phyloP scores from a whole-genome alignment of 2,113 vertebrate species.

The Pollimyrus isidori region DNA sequence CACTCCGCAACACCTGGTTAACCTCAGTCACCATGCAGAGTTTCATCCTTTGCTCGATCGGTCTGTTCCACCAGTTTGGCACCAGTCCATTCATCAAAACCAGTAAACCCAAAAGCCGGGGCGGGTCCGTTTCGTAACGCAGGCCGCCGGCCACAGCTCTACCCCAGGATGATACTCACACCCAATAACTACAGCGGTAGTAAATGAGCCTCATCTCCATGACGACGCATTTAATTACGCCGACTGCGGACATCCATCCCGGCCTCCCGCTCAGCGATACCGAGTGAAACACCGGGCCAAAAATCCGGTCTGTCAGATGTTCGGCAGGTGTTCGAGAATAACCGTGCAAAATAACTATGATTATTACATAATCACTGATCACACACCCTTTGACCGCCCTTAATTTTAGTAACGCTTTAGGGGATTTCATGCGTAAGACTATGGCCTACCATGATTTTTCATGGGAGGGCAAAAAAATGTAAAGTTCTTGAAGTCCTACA shows the following conservation, averaged over 20 bases:
- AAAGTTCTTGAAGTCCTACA: background rate
- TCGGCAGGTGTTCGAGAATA: background rate
- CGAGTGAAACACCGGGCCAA: conserved; percentile 12
- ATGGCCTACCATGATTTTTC: background rate
- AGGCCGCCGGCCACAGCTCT: conserved; percentile 19
- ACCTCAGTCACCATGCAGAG: background rate
- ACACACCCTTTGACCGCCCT: background rate
- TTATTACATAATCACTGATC: conserved; percentile 19
- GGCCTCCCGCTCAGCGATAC: background rate
- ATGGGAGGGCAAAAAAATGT: background rate
- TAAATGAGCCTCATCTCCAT: conserved; percentile 54
- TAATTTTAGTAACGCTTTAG: background rate
- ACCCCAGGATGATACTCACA: conserved; percentile 43
- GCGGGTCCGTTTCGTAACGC: conserved; percentile 2
- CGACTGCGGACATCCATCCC: conserved; percentile 36
- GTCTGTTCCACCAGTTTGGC: background rate
- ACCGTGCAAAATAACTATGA: conserved; percentile 22
- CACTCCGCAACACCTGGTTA: background rate
- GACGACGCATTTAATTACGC: conserved; percentile 51
- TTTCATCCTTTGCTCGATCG: background rate
- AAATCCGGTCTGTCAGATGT: conserved; percentile 20
- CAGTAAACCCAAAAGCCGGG: background rate
- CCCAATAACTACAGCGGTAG: conserved; percentile 36
- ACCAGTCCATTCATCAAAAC: background rate
- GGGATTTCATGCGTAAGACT: background rate